Conservation (phyloP, 2,113 vertebrate species). For the Eulacestoma nigropectus region DNA sequence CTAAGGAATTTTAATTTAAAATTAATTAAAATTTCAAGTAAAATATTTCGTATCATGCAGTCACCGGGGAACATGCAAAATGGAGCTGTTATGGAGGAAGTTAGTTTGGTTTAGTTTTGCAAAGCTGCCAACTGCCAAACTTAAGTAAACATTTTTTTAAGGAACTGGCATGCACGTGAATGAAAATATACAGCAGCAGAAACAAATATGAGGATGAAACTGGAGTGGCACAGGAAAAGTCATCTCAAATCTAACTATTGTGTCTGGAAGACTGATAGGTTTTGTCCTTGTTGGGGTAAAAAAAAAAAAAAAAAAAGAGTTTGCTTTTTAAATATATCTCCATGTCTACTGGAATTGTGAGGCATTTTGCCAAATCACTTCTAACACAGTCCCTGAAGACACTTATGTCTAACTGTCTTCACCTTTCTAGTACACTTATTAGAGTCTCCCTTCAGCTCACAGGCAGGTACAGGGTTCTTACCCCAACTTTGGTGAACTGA, state of each 20-base stretch:
- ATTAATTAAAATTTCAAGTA: conserved; percentile 49
- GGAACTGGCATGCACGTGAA: neutral
- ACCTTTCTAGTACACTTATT: neutral
- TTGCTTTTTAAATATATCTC: neutral
- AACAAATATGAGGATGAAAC: neutral
- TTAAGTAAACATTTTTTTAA: conserved; percentile 21
- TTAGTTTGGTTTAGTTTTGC: neutral
- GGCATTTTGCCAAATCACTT: neutral
- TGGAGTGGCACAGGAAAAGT: neutral
- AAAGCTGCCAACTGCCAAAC: conserved; percentile 1
- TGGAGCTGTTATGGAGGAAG: conserved; percentile 3
- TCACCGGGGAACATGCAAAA: conserved; percentile 42
- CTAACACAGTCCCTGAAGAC: neutral
- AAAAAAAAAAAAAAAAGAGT: no score
- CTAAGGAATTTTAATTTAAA: conserved; percentile 60
- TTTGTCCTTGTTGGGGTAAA: fast-evolving
- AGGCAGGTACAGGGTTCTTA: neutral
- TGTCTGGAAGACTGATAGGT: neutral
- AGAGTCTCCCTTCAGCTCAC: neutral
- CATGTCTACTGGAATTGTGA: neutral
- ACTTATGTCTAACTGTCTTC: neutral
- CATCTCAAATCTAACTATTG: neutral
- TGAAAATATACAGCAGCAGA: conserved; percentile 19
- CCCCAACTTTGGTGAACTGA: fast-evolving
- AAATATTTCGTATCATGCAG: conserved; percentile 30